Percentiles rank a stretch among this genome's conserved stretches.
Evolutionary conservation across 2,888 invertebrate genomes (phyloP).

Genomic region (Onthophagus sagittarius): DNA sequence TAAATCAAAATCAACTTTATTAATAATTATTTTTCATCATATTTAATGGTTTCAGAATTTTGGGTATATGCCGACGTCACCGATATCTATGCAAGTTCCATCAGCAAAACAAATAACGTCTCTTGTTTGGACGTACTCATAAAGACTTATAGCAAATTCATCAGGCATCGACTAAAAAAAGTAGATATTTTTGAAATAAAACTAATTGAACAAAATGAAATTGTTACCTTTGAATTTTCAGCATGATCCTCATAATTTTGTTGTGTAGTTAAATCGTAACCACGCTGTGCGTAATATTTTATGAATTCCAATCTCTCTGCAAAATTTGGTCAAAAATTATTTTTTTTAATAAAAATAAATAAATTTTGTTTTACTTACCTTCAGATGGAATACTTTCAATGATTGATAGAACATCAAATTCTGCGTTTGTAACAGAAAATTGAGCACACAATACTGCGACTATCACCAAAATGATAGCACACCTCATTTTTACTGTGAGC

Average conservation of each 20-base stretch:
- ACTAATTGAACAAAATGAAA: background rate
- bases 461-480: background rate
- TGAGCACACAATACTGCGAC: background rate
- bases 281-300: constrained; percentile 8
- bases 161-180: constrained; percentile 2
- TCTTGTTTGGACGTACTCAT: background rate
- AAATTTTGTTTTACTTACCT: background rate
- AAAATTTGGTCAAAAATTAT: background rate
- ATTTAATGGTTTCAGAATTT: background rate
- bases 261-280: background rate
- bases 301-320: constrained; percentile 12
- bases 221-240: background rate
- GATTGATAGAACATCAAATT: background rate
- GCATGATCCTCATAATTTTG: background rate
- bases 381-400: background rate
- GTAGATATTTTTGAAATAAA: background rate
- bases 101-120: constrained; percentile 28
- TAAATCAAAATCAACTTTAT: background rate
- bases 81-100: constrained; percentile 28
- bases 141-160: constrained; percentile 12
- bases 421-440: background rate
- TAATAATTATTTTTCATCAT: background rate
- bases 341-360: background rate
- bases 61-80: constrained; percentile 29
- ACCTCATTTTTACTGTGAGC: background rate